Evolutionary conservation across 2,888 invertebrate genomes (phyloP).

Genomic region (Perdita meconis): DNA sequence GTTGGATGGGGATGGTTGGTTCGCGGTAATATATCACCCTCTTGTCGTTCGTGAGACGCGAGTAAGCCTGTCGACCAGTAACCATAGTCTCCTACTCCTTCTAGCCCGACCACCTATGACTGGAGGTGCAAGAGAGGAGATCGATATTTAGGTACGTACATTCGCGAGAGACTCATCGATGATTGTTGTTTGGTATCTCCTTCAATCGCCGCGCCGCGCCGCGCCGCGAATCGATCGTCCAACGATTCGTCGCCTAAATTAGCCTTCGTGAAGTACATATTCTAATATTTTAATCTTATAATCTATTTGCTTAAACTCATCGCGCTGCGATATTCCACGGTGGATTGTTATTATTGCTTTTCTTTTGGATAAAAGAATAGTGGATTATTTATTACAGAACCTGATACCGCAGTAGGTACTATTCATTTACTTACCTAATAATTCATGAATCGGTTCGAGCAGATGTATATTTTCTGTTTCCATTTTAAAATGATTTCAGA

Average conservation of each 20-base stretch:
- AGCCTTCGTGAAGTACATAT: neutral
- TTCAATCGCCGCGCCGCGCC: slow-evolving; percentile 8
- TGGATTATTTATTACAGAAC: no score
- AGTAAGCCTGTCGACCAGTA: slow-evolving; percentile 81
- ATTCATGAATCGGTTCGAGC: no score
- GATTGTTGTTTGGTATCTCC: slow-evolving; percentile 37
- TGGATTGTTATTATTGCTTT: no score
- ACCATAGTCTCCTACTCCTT: slow-evolving; percentile 70
- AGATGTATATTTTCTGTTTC: no score
- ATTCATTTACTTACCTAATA: no score
- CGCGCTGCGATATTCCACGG: neutral
- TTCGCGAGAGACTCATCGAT: slow-evolving; percentile 50
- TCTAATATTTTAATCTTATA: neutral
- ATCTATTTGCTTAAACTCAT: neutral
- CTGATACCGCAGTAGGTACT: no score
- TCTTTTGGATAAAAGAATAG: no score
- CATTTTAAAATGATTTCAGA: no score
- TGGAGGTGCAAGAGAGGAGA: slow-evolving; percentile 73
- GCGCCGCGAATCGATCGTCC: slow-evolving; percentile 38
- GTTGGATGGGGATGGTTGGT: slow-evolving; percentile 71
- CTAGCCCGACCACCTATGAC: slow-evolving; percentile 52
- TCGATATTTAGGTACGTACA: slow-evolving; percentile 71
- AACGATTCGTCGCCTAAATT: slow-evolving; percentile 4
- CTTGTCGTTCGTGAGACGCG: slow-evolving; percentile 82
- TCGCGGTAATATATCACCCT: slow-evolving; percentile 83